Conservation (phyloP, 2,113 vertebrate species). For the Sapayoa aenigma region DNA sequence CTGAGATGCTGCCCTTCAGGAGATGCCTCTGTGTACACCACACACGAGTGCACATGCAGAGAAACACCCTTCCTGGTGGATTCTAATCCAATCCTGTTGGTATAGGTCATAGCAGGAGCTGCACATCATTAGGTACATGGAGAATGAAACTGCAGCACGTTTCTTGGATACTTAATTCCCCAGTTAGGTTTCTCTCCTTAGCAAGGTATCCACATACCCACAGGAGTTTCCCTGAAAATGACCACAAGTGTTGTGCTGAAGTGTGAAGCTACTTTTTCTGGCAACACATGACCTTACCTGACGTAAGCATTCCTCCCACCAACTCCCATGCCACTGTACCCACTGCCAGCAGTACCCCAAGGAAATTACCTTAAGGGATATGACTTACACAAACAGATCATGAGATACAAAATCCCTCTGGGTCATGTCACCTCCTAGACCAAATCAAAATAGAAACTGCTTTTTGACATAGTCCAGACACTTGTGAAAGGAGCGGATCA, state of each 20-base stretch:
- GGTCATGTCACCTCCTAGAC: background rate
- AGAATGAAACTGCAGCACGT: background rate
- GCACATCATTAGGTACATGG: accelerated
- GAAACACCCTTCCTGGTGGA: background rate
- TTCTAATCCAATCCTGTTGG: too few species aligned
- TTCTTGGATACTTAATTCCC: background rate
- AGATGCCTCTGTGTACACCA: background rate
- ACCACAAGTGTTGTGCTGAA: background rate
- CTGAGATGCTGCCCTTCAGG: background rate
- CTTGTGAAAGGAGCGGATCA: background rate
- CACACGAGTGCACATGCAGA: background rate
- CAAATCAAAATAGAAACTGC: background rate
- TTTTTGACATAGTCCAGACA: background rate
- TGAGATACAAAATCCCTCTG: background rate
- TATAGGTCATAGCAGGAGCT: background rate
- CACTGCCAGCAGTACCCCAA: background rate
- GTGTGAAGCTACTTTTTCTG: background rate
- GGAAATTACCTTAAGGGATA: background rate
- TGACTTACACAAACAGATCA: background rate
- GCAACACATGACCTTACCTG: background rate
- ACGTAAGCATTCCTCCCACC: background rate
- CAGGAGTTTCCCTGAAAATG: background rate
- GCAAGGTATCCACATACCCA: background rate
- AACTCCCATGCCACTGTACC: background rate
- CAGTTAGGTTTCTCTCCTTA: background rate